Evolutionary conservation across 2,888 invertebrate species (phyloP).

Genomic region (Cantharis nigra): DNA sequence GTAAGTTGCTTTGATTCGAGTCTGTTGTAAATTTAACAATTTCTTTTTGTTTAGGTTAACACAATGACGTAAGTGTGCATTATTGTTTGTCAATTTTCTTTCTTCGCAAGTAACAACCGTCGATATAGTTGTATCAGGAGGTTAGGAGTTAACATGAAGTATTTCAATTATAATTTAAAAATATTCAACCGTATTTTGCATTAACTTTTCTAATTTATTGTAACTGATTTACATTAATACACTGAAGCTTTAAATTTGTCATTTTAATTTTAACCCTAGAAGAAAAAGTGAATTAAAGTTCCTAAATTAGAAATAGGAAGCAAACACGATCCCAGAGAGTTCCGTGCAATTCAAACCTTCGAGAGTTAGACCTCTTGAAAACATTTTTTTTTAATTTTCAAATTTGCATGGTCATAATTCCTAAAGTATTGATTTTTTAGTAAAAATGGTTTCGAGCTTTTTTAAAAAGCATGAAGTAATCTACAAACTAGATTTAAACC

Average conservation of each 20-base stretch:
- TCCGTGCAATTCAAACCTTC: too few relatives aligned
- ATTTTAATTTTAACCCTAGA: not conserved
- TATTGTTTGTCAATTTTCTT: not conserved
- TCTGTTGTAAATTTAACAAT: conserved; percentile 11
- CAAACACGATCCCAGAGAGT: too few relatives aligned
- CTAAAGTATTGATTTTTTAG: too few relatives aligned
- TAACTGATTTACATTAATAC: not conserved
- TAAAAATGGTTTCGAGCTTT: too few relatives aligned
- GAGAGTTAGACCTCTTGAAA: too few relatives aligned
- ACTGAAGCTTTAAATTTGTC: not conserved
- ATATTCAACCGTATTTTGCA: not conserved
- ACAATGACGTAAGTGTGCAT: conserved; percentile 54
- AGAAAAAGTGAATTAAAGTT: not conserved
- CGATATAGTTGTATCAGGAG: not conserved
- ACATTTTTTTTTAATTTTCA: too few relatives aligned
- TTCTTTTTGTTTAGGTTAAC: conserved; percentile 59
- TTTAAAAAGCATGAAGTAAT: too few relatives aligned
- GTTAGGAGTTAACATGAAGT: not conserved
- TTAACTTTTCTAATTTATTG: not conserved
- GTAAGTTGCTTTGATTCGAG: conserved; percentile 63
- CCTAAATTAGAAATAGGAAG: too few relatives aligned
- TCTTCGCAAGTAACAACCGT: not conserved
- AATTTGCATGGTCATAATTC: too few relatives aligned
- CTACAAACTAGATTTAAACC: too few relatives aligned
- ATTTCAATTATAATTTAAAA: not conserved